A percentile compares a stretch with the other conserved stretches of the same genome.
Evolutionary conservation across 2,797 vertebrate genomes (phyloP).

Genomic region (Tokudaia muenninki): DNA sequence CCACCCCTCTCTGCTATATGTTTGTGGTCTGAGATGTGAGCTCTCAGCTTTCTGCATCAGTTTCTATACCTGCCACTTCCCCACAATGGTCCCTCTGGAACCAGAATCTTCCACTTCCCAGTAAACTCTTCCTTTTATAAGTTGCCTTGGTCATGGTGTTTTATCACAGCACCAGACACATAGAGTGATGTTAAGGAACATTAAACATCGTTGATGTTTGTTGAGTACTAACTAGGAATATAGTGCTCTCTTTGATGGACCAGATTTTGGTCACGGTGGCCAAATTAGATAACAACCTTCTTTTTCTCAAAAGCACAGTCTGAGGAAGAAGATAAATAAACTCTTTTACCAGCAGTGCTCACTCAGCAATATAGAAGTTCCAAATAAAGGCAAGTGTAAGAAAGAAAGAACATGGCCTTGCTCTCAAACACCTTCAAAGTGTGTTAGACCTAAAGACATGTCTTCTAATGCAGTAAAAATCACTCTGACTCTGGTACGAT

Average conservation of each 20-base stretch:
- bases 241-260: not conserved
- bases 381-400: not conserved
- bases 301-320: not conserved
- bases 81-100: not conserved
- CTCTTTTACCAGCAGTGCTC: not conserved
- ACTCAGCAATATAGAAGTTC: slow-evolving; percentile 4
- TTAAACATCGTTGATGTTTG: not conserved
- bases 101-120: not conserved
- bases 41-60: not conserved
- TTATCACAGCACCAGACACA: not conserved
- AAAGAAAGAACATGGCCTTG: not conserved
- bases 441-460: not conserved
- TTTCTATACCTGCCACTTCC: not conserved
- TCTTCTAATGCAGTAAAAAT: not conserved
- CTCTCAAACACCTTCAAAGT: not conserved
- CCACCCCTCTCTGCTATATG: no score
- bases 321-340: slow-evolving; percentile 1
- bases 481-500: not conserved
- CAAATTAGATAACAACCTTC: not conserved
- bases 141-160: not conserved
- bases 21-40: not conserved
- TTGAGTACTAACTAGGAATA: not conserved
- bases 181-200: not conserved
- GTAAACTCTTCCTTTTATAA: not conserved
- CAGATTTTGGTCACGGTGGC: not conserved